phyloP scores from a whole-genome alignment of 2,113 vertebrate species.

The Patagioenas fasciata region DNA sequence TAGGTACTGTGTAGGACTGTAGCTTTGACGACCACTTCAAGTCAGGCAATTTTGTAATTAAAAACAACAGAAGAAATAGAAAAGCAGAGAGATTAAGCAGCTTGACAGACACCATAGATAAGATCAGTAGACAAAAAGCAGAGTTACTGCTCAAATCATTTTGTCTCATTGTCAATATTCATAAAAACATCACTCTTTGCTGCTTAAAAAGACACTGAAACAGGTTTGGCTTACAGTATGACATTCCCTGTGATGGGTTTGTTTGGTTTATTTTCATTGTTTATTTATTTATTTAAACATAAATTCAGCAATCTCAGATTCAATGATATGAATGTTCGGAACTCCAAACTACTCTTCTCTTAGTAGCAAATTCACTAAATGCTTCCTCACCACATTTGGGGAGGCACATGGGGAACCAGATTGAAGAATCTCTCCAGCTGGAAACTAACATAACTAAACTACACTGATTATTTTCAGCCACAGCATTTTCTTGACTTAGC shows the following conservation, averaged over 20 bases:
- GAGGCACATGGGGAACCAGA: conserved; percentile 51
- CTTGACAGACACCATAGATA: conserved; percentile 20
- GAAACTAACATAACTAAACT: conserved; percentile 16
- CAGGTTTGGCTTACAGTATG: not conserved
- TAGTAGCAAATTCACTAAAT: not conserved
- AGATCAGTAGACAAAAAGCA: conserved; percentile 44
- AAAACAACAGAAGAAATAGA: conserved; percentile 7
- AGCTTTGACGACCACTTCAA: not conserved
- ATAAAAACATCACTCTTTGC: not conserved
- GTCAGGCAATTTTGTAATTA: conserved; percentile 6
- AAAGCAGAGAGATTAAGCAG: not conserved
- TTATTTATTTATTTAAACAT: not conserved
- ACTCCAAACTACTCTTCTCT: not conserved
- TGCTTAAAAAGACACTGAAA: not conserved
- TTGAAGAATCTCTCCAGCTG: conserved; percentile 36
- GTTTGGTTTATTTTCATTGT: too few relatives aligned
- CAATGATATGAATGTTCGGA: not conserved
- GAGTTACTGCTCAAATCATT: conserved; percentile 4
- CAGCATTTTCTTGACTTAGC: conserved; percentile 26
- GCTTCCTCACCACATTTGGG: conserved; percentile 33
- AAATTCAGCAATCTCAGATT: not conserved
- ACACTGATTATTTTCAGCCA: conserved; percentile 23
- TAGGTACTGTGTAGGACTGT: not conserved
- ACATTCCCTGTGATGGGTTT: fast-evolving
- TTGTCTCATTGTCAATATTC: not conserved